phyloP scores from a whole-genome alignment of 2,888 invertebrate species.

The Polydrusus pterygomalis region DNA sequence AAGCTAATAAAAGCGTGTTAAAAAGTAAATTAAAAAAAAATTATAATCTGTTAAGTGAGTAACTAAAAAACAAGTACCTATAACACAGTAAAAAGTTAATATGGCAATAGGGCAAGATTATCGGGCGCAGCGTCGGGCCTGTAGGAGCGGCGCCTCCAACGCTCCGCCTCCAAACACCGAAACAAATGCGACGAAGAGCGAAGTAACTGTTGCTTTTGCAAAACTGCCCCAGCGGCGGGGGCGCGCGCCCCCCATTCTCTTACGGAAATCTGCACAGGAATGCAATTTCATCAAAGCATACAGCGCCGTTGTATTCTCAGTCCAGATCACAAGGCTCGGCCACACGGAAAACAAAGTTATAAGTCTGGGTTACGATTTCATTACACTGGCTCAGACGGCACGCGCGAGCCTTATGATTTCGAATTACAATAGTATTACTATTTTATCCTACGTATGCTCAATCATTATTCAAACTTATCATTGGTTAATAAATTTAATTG shows the following conservation, averaged over 20 bases:
- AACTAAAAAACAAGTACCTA: constrained; percentile 15
- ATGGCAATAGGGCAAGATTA: constrained; percentile 52
- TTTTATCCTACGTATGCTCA: constrained; percentile 9
- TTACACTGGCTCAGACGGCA: constrained; percentile 66
- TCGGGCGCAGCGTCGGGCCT: constrained; percentile 63
- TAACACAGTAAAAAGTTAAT: constrained; percentile 36
- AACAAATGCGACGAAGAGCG: constrained; percentile 70
- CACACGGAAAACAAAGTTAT: constrained; percentile 73
- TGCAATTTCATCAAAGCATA: constrained; percentile 73
- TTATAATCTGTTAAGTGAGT: too few species aligned
- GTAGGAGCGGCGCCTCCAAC: constrained; percentile 69
- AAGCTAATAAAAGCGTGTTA: too few species aligned
- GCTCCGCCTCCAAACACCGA: constrained; percentile 70
- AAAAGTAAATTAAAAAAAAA: too few species aligned
- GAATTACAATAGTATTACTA: constrained; percentile 30
- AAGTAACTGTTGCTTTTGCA: constrained; percentile 72
- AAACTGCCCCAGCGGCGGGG: constrained; percentile 62
- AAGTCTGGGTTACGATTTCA: constrained; percentile 72
- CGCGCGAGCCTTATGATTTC: constrained; percentile 51
- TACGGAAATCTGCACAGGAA: constrained; percentile 73
- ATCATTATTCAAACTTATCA: not conserved
- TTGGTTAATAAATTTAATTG: too few species aligned
- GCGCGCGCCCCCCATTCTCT: constrained; percentile 62
- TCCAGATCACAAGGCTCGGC: constrained; percentile 71
- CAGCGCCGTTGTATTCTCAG: constrained; percentile 69